Percentiles rank a stretch among this genome's conserved stretches.
phyloP scores from a whole-genome alignment of 2,113 vertebrate species.

The Grammomys surdaster region DNA sequence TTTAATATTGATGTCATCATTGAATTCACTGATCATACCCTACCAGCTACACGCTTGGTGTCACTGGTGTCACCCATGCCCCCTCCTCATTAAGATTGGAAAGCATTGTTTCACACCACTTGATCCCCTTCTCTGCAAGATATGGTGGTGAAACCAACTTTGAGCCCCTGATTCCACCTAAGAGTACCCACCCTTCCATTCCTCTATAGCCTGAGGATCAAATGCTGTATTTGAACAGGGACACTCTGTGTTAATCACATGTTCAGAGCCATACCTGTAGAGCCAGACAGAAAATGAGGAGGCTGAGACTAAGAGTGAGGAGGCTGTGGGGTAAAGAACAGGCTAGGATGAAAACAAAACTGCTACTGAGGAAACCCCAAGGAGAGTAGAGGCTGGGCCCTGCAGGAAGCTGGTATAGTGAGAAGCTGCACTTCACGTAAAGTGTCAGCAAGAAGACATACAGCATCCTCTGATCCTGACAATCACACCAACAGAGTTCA shows the following conservation, averaged over 20 bases:
- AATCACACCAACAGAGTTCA: no score
- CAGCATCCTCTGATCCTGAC: rapidly evolving
- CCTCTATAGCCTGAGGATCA: not conserved
- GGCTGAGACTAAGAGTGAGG: no score
- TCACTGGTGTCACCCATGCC: rapidly evolving
- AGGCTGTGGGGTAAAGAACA: not conserved
- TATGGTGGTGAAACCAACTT: not conserved
- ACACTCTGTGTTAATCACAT: not conserved
- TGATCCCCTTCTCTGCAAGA: not conserved
- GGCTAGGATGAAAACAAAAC: rapidly evolving
- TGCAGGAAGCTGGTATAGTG: rapidly evolving
- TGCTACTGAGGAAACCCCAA: not conserved
- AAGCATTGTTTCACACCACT: rapidly evolving
- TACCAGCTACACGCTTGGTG: rapidly evolving
- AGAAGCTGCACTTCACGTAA: rapidly evolving
- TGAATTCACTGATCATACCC: rapidly evolving
- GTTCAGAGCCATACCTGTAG: not conserved
- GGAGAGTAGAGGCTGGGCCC: not conserved
- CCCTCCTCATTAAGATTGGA: not conserved
- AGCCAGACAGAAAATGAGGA: not conserved
- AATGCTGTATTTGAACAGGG: no score
- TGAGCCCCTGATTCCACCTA: no score
- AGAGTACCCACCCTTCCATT: not conserved
- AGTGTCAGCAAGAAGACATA: rapidly evolving
- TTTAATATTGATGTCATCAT: rapidly evolving